These are phyloP conservation scores for Dusona sp. DNA, from an alignment of 2,888 invertebrate genomes.

Conservation along the genomic window DNA sequence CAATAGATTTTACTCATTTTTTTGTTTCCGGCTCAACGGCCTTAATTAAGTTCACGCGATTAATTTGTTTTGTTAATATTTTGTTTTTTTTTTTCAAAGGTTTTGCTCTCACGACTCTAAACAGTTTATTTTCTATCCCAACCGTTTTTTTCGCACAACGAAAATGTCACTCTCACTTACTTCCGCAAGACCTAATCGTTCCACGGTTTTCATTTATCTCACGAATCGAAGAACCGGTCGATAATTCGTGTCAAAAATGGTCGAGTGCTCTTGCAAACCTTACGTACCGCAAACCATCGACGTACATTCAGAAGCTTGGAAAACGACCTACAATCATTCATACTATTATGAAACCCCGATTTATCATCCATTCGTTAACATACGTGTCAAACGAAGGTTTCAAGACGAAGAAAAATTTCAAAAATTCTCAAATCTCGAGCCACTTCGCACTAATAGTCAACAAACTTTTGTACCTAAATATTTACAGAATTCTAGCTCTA, in stretches of 20 bases:
- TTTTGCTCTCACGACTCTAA: neutral
- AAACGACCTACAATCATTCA: slow-evolving; percentile 67
- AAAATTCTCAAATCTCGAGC: slow-evolving; percentile 34
- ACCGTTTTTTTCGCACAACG: neutral
- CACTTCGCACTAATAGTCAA: slow-evolving; percentile 37
- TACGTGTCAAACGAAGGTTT: slow-evolving; percentile 40
- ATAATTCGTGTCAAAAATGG: slow-evolving; percentile 20
- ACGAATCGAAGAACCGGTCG: neutral
- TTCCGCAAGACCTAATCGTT: neutral
- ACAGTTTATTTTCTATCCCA: neutral
- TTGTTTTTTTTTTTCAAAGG: slow-evolving; percentile 6
- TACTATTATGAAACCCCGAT: slow-evolving; percentile 67
- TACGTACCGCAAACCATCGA: slow-evolving; percentile 31
- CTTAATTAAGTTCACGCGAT: neutral
- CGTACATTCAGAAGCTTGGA: slow-evolving; percentile 48
- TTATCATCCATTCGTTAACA: slow-evolving; percentile 61
- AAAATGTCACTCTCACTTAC: neutral
- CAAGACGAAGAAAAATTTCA: slow-evolving; percentile 49
- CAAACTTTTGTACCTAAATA: slow-evolving; percentile 54
- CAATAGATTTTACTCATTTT: neutral
- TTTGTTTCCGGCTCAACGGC: neutral
- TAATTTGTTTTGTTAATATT: neutral
- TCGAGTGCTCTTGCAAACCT: slow-evolving; percentile 38
- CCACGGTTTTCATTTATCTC: slow-evolving; percentile 5
- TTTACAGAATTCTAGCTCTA: slow-evolving; percentile 23